Evolutionary conservation across 2,888 invertebrate species (phyloP).

Genomic region (Acrocyrtus sp.): DNA sequence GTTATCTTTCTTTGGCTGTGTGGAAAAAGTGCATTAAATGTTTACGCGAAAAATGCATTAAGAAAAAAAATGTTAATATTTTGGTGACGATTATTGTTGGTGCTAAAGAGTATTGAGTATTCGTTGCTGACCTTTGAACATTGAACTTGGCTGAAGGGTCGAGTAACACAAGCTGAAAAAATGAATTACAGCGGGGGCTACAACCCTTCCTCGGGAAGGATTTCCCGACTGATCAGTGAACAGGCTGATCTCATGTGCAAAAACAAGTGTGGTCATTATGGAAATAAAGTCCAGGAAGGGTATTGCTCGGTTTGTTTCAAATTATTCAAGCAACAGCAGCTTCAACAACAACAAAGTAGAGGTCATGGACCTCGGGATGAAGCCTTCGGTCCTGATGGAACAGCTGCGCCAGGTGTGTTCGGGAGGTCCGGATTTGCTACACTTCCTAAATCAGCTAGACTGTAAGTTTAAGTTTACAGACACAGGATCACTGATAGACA

Average conservation of each 20-base stretch:
- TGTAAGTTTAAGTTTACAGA: slow-evolving; percentile 47
- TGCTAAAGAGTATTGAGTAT: too few species aligned
- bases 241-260: slow-evolving; percentile 83
- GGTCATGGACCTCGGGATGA: slow-evolving; percentile 30
- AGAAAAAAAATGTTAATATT: too few species aligned
- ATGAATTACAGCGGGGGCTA: slow-evolving; percentile 32
- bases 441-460: slow-evolving; percentile 59
- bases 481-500: background rate
- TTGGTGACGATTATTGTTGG: too few species aligned
- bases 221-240: slow-evolving; percentile 56
- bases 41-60: too few species aligned
- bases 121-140: too few species aligned
- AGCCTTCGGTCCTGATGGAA: slow-evolving; percentile 25
- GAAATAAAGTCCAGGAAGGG: slow-evolving; percentile 97
- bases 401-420: slow-evolving; percentile 37
- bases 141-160: background rate
- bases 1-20: too few species aligned
- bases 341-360: slow-evolving; percentile 39
- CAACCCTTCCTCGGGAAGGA: slow-evolving; percentile 24
- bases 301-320: slow-evolving; percentile 97
- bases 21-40: too few species aligned
- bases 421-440: slow-evolving; percentile 61
- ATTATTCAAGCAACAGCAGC: slow-evolving; percentile 72
- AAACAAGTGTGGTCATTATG: slow-evolving; percentile 96
- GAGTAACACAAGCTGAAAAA: background rate